Evolutionary conservation across 1,140 invertebrate species (phyloP).

Genomic region (Oedothorax gibbosus): DNA sequence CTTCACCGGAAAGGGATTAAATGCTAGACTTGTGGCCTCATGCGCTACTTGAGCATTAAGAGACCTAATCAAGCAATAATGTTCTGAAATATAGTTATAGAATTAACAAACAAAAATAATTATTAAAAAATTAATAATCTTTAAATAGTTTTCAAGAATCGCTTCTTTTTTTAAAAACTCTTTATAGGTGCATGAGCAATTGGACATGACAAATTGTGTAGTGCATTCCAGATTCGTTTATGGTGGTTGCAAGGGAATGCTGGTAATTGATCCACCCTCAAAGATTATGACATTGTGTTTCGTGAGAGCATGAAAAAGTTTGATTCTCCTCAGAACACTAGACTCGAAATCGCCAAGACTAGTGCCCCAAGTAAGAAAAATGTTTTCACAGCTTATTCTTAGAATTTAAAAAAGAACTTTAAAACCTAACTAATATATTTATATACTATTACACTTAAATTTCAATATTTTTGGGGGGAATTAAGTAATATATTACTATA

Average conservation of each 20-base stretch:
- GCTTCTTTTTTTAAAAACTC: neutral
- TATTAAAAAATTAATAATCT: neutral
- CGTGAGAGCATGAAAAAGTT: slow-evolving; percentile 64
- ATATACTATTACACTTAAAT: neutral
- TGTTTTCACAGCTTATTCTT: neutral
- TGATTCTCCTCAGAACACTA: slow-evolving; percentile 47
- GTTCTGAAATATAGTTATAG: too few species aligned
- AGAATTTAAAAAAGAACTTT: too few species aligned
- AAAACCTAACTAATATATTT: too few species aligned
- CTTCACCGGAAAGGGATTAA: too few species aligned
- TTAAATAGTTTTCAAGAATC: neutral
- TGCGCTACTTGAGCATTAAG: too few species aligned
- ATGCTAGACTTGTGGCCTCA: too few species aligned
- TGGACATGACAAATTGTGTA: slow-evolving; percentile 35
- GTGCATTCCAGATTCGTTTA: slow-evolving; percentile 64
- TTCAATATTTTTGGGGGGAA: neutral
- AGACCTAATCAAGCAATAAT: too few species aligned
- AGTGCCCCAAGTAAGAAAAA: slow-evolving; percentile 54
- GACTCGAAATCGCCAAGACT: slow-evolving; percentile 60
- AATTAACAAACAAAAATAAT: neutral
- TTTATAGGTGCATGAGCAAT: slow-evolving; percentile 34
- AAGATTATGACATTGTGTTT: slow-evolving; percentile 59
- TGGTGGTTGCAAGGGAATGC: slow-evolving; percentile 64
- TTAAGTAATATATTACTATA: neutral
- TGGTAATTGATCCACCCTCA: slow-evolving; percentile 61